Conservation (phyloP, 2,113 vertebrate species). For the Ondatra zibethicus region DNA sequence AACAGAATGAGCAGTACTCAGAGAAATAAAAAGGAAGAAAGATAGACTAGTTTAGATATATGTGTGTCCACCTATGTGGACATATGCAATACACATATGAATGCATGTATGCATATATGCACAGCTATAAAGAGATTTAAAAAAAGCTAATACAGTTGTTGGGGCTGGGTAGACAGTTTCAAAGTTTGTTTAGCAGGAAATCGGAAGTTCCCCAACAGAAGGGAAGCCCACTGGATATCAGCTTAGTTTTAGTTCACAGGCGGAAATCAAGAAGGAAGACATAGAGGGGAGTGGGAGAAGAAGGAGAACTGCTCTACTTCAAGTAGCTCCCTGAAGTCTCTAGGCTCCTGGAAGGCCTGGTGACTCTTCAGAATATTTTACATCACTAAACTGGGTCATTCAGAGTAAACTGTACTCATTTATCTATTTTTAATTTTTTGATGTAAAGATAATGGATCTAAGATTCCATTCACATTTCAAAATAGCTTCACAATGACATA, state of each 20-base stretch:
- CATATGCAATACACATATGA: not conserved
- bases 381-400: not conserved
- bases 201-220: not conserved
- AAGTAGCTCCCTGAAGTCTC: not conserved
- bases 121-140: not conserved
- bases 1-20: not conserved
- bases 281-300: not conserved
- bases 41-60: not conserved
- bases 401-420: not conserved
- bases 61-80: not conserved
- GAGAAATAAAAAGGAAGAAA: not conserved
- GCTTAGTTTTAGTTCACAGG: not conserved
- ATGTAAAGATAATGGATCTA: not conserved
- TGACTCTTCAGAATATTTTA: not conserved
- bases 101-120: not conserved
- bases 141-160: not conserved
- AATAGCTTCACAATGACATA: not conserved
- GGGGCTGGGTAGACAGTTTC: not conserved
- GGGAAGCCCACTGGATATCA: not conserved
- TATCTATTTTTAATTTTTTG: not conserved
- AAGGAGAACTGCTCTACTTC: not conserved
- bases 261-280: not conserved
- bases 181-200: not conserved
- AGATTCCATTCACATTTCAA: not conserved
- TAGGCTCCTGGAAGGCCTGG: not conserved